These are phyloP conservation scores for Cyrtonyx montezumae DNA, from an alignment of 2,113 vertebrate species.

Conservation along the genomic window DNA sequence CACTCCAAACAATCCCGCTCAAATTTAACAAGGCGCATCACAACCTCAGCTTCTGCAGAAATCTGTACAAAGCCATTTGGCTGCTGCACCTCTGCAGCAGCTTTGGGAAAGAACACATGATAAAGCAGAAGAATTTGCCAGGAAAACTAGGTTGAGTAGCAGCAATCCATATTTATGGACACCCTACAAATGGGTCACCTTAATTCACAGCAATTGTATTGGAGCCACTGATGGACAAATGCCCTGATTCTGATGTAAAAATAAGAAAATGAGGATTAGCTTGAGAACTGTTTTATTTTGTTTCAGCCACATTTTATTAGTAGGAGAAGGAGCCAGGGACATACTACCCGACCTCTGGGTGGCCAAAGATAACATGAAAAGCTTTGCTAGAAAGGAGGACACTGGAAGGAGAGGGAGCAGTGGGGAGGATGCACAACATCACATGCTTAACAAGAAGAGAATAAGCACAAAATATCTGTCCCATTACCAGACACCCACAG, in stretches of 20 bases:
- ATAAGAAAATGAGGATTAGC: background rate
- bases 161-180: constrained; percentile 33
- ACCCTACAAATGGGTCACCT: background rate
- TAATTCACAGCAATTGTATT: background rate
- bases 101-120: constrained; percentile 42
- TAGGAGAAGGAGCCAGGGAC: constrained; percentile 25
- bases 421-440: background rate
- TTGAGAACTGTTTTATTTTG: background rate
- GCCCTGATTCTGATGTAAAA: constrained; percentile 43
- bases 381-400: background rate
- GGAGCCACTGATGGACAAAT: background rate
- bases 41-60: constrained; percentile 49
- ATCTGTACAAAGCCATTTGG: constrained; percentile 40
- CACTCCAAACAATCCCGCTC: background rate
- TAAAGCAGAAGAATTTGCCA: constrained; percentile 39
- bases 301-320: constrained; percentile 31
- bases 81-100: background rate
- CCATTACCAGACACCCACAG: background rate
- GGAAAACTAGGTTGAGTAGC: constrained; percentile 34
- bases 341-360: background rate
- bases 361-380: constrained; percentile 57
- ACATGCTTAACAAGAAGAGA: background rate
- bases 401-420: background rate
- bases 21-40: background rate
- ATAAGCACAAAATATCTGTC: background rate